phyloP scores from a whole-genome alignment of 2,113 vertebrate genomes.

The Verasper variegatus region DNA sequence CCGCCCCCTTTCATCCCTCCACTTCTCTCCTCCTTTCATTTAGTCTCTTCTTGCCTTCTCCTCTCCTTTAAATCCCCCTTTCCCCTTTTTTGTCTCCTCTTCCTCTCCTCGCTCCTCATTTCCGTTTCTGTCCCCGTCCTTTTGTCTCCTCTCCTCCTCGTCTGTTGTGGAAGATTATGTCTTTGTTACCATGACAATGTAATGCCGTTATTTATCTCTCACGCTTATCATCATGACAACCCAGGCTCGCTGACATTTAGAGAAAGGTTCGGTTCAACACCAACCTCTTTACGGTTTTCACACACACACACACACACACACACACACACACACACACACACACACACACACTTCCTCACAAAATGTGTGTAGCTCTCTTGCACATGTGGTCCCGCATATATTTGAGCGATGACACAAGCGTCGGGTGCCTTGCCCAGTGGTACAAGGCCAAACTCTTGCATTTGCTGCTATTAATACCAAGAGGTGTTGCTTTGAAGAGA shows the following conservation, averaged over 20 bases:
- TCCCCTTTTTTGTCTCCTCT: neutral
- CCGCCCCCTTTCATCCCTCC: too few species aligned
- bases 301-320: slow-evolving; percentile 3
- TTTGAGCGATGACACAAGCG: slow-evolving; percentile 11
- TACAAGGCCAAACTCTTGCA: slow-evolving; percentile 35
- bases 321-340: neutral
- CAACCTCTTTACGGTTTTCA: slow-evolving; percentile 34
- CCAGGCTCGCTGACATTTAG: slow-evolving; percentile 71
- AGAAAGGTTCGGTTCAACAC: slow-evolving; percentile 64
- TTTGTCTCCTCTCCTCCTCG: neutral
- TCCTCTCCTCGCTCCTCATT: neutral
- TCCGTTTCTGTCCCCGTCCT: neutral
- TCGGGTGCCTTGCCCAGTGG: slow-evolving; percentile 21
- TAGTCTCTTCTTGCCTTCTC: neutral
- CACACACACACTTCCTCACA: slow-evolving; percentile 3
- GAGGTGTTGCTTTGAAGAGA: slow-evolving; percentile 31
- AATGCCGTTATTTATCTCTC: slow-evolving; percentile 63
- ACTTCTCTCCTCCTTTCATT: too few species aligned
- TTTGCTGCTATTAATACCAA: slow-evolving; percentile 57
- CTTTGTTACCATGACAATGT: slow-evolving; percentile 69
- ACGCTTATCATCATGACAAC: slow-evolving; percentile 65
- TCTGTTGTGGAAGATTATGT: slow-evolving; percentile 51
- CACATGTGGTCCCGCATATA: slow-evolving; percentile 25
- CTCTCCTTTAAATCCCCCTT: neutral
- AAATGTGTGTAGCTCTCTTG: slow-evolving; percentile 25